Percentiles rank a stretch among this genome's conserved stretches.
These are phyloP conservation scores for Euwallacea fornicatus DNA, from an alignment of 1,140 invertebrate genomes.

Conservation along the genomic window DNA sequence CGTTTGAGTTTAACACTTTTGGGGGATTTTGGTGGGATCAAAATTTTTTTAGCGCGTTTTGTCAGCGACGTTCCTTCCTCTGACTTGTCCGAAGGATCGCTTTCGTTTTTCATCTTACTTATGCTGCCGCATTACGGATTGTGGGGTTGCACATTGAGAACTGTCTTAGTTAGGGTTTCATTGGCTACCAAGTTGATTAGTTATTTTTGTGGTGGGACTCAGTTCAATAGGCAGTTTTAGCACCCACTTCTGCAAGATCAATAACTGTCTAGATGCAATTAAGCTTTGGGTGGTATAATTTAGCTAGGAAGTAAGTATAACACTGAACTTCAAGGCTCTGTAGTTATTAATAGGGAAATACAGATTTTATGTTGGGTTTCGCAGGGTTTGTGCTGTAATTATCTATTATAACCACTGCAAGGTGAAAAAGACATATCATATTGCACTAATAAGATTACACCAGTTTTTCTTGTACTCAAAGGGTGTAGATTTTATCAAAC, in stretches of 20 bases:
- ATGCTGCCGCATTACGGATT: conserved; percentile 28
- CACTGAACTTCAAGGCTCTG: no score
- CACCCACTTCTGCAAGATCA: not conserved
- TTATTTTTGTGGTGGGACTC: not conserved
- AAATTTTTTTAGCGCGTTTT: conserved; percentile 40
- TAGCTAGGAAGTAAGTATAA: no score
- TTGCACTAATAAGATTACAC: no score
- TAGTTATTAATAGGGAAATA: no score
- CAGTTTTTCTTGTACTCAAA: no score
- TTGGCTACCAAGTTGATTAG: conserved; percentile 6
- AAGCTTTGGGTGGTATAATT: no score
- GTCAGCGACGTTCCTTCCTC: conserved; percentile 19
- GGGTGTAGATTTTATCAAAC: no score
- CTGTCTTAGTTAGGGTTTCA: conserved; percentile 25
- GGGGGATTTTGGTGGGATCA: conserved; percentile 38
- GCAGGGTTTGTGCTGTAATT: no score
- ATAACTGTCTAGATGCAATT: not conserved
- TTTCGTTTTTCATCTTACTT: conserved; percentile 45
- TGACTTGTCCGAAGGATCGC: conserved; percentile 27
- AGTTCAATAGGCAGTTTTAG: not conserved
- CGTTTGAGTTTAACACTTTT: conserved; percentile 39
- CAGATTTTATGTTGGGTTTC: no score
- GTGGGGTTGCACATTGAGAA: conserved; percentile 27
- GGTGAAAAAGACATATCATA: no score
- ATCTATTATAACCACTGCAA: no score